A percentile compares a stretch with the other conserved stretches of the same genome.
Evolutionary conservation across 2,888 invertebrate species (phyloP).

Genomic region (Tipula helvola): DNA sequence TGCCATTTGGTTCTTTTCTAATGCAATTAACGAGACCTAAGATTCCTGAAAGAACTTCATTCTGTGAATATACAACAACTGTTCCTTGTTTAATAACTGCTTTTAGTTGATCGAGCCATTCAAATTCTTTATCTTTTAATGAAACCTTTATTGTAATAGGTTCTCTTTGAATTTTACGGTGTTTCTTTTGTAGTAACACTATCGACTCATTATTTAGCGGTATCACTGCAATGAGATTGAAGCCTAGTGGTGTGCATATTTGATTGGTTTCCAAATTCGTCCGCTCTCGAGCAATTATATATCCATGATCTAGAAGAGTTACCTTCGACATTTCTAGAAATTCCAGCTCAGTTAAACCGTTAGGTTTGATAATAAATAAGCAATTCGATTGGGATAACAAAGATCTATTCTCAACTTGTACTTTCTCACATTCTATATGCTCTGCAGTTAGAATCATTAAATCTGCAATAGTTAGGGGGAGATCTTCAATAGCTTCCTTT

Average conservation of each 20-base stretch:
- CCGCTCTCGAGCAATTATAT: slow-evolving; percentile 23
- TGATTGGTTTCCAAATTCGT: slow-evolving; percentile 37
- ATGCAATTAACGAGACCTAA: slow-evolving; percentile 84
- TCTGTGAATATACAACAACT: too few relatives aligned
- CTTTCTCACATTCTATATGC: slow-evolving; percentile 34
- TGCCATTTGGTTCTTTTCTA: slow-evolving; percentile 39
- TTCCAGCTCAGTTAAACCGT: slow-evolving; percentile 21
- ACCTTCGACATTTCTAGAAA: slow-evolving; percentile 37
- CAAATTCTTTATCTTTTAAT: slow-evolving; percentile 22
- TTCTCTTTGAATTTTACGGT: slow-evolving; percentile 19
- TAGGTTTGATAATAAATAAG: slow-evolving; percentile 25
- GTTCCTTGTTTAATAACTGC: slow-evolving; percentile 22
- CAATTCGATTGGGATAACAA: too few relatives aligned
- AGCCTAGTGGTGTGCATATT: slow-evolving; percentile 22
- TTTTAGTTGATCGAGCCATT: slow-evolving; percentile 29
- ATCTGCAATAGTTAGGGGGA: slow-evolving; percentile 57
- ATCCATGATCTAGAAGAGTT: slow-evolving; percentile 20
- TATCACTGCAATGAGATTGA: slow-evolving; percentile 24
- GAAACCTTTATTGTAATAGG: slow-evolving; percentile 24
- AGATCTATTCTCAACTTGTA: slow-evolving; percentile 49
- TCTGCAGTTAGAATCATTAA: slow-evolving; percentile 39
- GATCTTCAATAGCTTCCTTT: too few relatives aligned
- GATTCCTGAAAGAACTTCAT: slow-evolving; percentile 61
- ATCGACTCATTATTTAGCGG: slow-evolving; percentile 26
- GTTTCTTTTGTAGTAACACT: slow-evolving; percentile 26